Conservation (phyloP, 1,140 invertebrate genomes). For the Geopemphigus sp. region DNA sequence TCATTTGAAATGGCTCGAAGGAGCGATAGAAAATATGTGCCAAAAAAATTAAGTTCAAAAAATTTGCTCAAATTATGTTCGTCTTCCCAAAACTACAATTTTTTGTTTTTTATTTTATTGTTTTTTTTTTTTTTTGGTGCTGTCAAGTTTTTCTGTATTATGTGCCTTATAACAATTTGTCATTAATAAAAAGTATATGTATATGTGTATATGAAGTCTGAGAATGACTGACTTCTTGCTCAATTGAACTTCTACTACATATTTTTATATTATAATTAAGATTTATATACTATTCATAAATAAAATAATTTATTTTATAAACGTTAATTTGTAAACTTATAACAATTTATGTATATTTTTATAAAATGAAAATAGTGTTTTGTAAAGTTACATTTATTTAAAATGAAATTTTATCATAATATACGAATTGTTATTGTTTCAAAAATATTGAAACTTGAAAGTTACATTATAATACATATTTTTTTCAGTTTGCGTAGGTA, state of each 20-base stretch:
- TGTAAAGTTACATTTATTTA: conserved; percentile 38
- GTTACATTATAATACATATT: background rate
- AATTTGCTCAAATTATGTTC: conserved; percentile 43
- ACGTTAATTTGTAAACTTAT: conserved; percentile 22
- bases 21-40: conserved; percentile 36
- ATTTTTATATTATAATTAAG: conserved; percentile 29
- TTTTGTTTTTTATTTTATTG: conserved; percentile 39
- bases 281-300: conserved; percentile 25
- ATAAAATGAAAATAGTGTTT: conserved; percentile 40
- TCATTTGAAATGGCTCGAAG: conserved; percentile 31
- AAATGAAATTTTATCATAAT: conserved; percentile 31
- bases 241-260: conserved; percentile 39
- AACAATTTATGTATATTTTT: conserved; percentile 42
- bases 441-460: conserved; percentile 15
- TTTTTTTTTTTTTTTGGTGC: conserved; percentile 45
- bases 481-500: too few relatives aligned
- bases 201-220: background rate
- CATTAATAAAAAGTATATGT: conserved; percentile 14
- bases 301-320: conserved; percentile 43
- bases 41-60: conserved; percentile 33
- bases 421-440: conserved; percentile 49
- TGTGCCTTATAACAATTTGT: conserved; percentile 44
- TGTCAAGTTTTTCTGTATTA: conserved; percentile 39
- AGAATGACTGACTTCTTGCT: conserved; percentile 30
- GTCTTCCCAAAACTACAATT: conserved; percentile 39